Base-by-base conservation (phyloP, 2,888 invertebrate species). In the Stenurella melanura region DNA sequence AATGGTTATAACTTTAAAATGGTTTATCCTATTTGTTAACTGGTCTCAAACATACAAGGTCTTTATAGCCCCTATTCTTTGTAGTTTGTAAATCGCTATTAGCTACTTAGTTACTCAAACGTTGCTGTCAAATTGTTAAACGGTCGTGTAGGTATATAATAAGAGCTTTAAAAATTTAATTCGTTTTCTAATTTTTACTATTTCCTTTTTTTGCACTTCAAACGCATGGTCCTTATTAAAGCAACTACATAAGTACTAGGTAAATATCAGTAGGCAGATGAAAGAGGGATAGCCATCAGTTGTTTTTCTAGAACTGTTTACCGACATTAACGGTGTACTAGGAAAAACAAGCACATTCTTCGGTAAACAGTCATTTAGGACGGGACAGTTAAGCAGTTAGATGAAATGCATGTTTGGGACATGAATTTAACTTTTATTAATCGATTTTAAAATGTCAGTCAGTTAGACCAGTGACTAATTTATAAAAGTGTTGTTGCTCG, bases 1-100 rank as follows among this genome's bases (percentile, higher is more conserved):
- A 85, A 87, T 86, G 86, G 85, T 86, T 85, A 88, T 87, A 87
- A 86, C 84, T 87, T 86, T 87, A 86, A 86, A 87, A 86, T 84
- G 84, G 84, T 87, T 87, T 87, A 87, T 87, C 87, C 87, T 88
- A 88, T 87, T 88, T 87, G 86, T 87, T 88, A 88, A 88, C 86
- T 85, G 83, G 83, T 82, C 85, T 82, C 83, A 42, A 50, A 50
- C 64, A 85, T 84, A 86, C 86, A 86, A 87, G 87, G 87, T 87
- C 87, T 87, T 88, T 87, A 87, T 84, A 86, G 85, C 85, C 88
- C 88, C 88, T 88, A 87, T 88, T 87, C 87, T 87, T 86, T 86
- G 85, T 86, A 85, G 82, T 87, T 86, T 86, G 85, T 86, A 85
- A 82, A 84, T 84, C 82, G 82, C 83, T 84, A 86, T 85, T 85